A percentile compares a stretch with the other conserved stretches of the same genome.
These are phyloP conservation scores for Trileptium ribeirensis DNA, from an alignment of 2,888 invertebrate genomes.

Conservation along the genomic window DNA sequence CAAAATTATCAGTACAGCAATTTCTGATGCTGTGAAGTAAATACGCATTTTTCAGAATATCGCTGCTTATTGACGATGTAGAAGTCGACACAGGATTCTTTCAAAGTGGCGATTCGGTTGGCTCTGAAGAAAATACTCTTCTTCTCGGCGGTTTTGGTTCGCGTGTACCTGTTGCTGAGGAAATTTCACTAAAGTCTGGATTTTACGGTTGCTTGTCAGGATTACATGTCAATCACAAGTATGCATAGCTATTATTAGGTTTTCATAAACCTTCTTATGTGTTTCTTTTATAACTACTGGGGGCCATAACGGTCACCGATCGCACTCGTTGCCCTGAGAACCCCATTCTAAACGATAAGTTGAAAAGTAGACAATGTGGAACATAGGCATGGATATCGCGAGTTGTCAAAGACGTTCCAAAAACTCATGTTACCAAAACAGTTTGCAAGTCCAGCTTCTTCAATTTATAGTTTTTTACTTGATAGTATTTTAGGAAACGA, in stretches of 20 bases:
- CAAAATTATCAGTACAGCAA: too few species aligned
- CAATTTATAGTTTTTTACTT: too few species aligned
- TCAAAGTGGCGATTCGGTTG: conserved; percentile 41
- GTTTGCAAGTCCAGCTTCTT: too few species aligned
- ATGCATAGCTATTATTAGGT: conserved; percentile 26
- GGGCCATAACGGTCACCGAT: not conserved
- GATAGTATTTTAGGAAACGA: too few species aligned
- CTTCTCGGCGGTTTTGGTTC: conserved; percentile 45
- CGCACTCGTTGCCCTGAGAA: too few species aligned
- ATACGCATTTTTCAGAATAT: not conserved
- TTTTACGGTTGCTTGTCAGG: conserved; percentile 55
- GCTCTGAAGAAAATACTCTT: conserved; percentile 34
- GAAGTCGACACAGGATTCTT: conserved; percentile 40
- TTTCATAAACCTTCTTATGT: not conserved
- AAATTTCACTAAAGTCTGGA: conserved; percentile 44
- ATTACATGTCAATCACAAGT: conserved; percentile 52
- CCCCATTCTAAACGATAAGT: too few species aligned
- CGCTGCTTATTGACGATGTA: conserved; percentile 50
- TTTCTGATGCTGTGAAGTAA: too few species aligned
- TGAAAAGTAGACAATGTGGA: too few species aligned
- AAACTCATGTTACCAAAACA: too few species aligned
- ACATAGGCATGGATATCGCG: too few species aligned
- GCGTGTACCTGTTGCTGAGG: conserved; percentile 40
- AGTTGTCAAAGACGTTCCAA: too few species aligned
- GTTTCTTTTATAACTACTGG: conserved; percentile 5